Base-by-base conservation (phyloP, 2,888 invertebrate genomes). In the Aphodius sticticus region DNA sequence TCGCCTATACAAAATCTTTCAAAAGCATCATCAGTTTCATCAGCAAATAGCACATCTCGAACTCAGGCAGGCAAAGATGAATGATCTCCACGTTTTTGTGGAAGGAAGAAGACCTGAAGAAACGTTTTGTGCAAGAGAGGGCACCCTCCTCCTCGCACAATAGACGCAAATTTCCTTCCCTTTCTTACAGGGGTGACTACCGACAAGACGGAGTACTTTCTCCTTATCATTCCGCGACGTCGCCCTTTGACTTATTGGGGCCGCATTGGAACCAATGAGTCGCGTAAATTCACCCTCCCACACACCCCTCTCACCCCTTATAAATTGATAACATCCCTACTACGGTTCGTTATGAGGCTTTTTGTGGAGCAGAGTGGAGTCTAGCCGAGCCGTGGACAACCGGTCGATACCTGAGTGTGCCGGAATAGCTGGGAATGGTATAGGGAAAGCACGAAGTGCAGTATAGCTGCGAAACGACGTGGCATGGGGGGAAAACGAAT, bases 281-380 rank as follows among this genome's bases (percentile, higher is more conserved):
- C 83, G 83, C 81, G 76, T 83, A 82, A 83, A 83, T 81, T 80
- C 79, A 78, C 78, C 82, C 83, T 81, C 80, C 37, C 74, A 6
- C 6, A 71, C 35, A 71, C 26, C 26, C 26, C 26, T 26, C 26
- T 26, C 53, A 5, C 53, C 53, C 53, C 53, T 79, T 80, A 80
- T 80, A 81, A 81, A 82, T 82, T 82, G 82, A 82, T 82, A 82
- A 81, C 82, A 79, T 82, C 82, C 82, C 82, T 80, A 77, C 81
- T 53, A 53, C 76, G 79, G 78, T 81, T 79, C 37, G 81, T 80
- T 80, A 80, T 80, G 77, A 77, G 78, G 53, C 53, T 53, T 75
- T 79, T 26, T 77, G 80, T 77, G 76, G 80, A 53, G 76, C 16
- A 70, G 77, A 36, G 69, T 16, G 16, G 71, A 1, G 9, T 53